These are phyloP conservation scores for Drosophila meridiana DNA, from an alignment of 2,888 invertebrate species.

Conservation along the genomic window DNA sequence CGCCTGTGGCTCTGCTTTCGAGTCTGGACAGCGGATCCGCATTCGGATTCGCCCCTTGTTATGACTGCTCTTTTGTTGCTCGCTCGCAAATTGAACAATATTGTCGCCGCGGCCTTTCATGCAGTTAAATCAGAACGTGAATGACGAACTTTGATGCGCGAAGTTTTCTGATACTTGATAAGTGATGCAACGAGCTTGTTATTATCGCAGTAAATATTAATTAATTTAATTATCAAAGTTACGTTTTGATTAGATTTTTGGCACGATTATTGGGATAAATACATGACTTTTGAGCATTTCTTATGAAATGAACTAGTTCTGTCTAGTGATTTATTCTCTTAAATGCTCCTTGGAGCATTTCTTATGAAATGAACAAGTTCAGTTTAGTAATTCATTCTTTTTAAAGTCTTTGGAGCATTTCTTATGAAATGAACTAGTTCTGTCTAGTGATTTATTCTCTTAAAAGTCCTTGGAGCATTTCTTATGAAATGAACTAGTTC, in stretches of 20 bases:
- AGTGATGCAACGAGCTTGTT: not conserved
- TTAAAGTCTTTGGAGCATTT: too few species aligned
- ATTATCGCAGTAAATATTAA: not conserved
- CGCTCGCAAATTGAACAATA: conserved; percentile 55
- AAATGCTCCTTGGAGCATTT: too few species aligned
- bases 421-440: too few species aligned
- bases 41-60: conserved; percentile 69
- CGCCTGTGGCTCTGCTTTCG: conserved; percentile 37
- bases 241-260: not conserved
- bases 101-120: conserved; percentile 55
- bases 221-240: not conserved
- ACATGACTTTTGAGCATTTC: not conserved
- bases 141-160: conserved; percentile 12
- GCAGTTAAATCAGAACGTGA: conserved; percentile 64
- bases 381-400: too few species aligned
- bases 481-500: too few species aligned
- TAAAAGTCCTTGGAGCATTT: too few species aligned
- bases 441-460: too few species aligned
- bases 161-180: conserved; percentile 14
- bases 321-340: not conserved
- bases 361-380: too few species aligned
- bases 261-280: too few species aligned
- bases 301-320: not conserved
- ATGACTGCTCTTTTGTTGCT: conserved; percentile 65
- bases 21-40: conserved; percentile 53